Conservation (phyloP, 1,140 invertebrate genomes). For the Aphelenchoides fujianensis region DNA sequence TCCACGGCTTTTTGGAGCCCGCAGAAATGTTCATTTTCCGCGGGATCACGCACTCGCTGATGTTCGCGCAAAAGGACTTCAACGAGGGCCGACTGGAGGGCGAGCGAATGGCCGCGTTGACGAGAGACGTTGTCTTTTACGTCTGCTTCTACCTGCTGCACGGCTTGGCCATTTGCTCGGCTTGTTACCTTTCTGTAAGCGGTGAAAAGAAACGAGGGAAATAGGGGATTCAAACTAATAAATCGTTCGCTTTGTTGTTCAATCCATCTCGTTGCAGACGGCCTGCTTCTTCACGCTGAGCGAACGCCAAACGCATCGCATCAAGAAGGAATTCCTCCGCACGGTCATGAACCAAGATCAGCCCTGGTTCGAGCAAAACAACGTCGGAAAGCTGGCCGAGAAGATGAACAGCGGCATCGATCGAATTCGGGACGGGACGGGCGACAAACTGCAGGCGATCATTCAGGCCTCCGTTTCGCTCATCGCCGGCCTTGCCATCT, state of each 20-base stretch:
- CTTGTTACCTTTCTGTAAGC: background rate
- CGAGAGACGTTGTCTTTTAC: background rate
- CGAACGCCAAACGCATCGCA: background rate
- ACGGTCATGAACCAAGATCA: slow-evolving; percentile 7
- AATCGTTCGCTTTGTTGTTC: background rate
- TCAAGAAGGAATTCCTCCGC: background rate
- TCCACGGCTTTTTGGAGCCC: background rate
- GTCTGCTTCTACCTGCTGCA: background rate
- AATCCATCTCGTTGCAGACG: background rate
- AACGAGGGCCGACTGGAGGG: background rate
- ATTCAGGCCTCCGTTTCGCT: background rate
- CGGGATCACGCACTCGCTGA: background rate
- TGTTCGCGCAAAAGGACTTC: background rate
- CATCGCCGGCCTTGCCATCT: background rate
- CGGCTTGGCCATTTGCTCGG: background rate
- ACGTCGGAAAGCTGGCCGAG: slow-evolving; percentile 1
- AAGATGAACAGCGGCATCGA: slow-evolving; percentile 10
- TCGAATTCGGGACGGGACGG: slow-evolving; percentile 2
- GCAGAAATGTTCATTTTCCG: slow-evolving; percentile 5
- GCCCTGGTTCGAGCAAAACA: slow-evolving; percentile 2
- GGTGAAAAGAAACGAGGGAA: too few species aligned
- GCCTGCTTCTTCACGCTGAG: slow-evolving; percentile 6
- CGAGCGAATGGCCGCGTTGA: background rate
- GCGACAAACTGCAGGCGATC: background rate
- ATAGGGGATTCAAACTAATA: too few species aligned